Conservation (phyloP, 2,888 invertebrate species). For the Thymelicus acteon region DNA sequence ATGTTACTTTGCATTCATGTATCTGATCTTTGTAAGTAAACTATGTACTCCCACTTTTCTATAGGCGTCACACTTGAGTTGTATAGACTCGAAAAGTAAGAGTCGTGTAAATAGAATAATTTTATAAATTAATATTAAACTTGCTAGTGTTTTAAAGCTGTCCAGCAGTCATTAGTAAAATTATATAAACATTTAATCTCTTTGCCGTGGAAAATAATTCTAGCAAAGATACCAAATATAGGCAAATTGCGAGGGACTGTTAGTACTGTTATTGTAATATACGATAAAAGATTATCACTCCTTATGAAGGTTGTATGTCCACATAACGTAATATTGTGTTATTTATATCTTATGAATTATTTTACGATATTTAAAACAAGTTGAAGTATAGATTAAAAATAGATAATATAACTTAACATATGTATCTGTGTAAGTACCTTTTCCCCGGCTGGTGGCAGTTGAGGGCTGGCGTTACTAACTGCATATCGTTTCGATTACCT, state of each 20-base stretch:
- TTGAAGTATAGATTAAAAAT: slow-evolving; percentile 68
- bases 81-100: slow-evolving; percentile 26
- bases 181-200: slow-evolving; percentile 26
- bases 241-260: slow-evolving; percentile 57
- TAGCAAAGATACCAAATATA: slow-evolving; percentile 31
- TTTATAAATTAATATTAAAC: slow-evolving; percentile 48
- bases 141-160: slow-evolving; percentile 44
- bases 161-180: slow-evolving; percentile 36
- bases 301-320: slow-evolving; percentile 82
- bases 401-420: slow-evolving; percentile 65
- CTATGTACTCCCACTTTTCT: slow-evolving; percentile 2
- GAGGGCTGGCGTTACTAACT: slow-evolving; percentile 50
- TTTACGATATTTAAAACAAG: slow-evolving; percentile 69
- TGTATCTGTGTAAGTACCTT: slow-evolving; percentile 62
- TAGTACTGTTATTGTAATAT: slow-evolving; percentile 65
- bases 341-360: slow-evolving; percentile 76
- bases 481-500: slow-evolving; percentile 52
- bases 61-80: slow-evolving; percentile 29
- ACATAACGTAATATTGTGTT: slow-evolving; percentile 76
- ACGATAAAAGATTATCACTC: slow-evolving; percentile 63
- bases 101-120: slow-evolving; percentile 47
- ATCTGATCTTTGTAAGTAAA: slow-evolving; percentile 27
- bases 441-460: neutral
- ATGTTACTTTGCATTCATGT: slow-evolving; percentile 23
- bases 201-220: slow-evolving; percentile 27